Percentiles rank a stretch among this genome's conserved stretches.
Conservation (phyloP, 2,113 vertebrate genomes). For the Oncorhynchus nerka region DNA sequence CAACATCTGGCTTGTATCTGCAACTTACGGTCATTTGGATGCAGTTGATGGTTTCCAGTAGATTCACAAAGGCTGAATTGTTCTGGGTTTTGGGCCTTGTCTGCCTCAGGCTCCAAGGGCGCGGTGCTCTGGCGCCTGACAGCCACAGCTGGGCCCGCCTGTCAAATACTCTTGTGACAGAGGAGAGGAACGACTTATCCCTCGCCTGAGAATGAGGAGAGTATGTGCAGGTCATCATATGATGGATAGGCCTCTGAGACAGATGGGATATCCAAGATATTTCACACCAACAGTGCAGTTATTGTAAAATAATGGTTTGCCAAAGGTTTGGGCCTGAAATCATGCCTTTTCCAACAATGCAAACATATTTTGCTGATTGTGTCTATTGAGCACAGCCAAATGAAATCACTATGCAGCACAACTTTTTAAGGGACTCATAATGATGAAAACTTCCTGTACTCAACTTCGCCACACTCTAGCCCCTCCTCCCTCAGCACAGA, state of each 20-base stretch:
- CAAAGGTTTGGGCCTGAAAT: conserved; percentile 33
- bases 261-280: conserved; percentile 21
- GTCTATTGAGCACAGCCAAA: conserved; percentile 10
- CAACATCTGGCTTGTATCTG: conserved; percentile 84
- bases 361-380: conserved; percentile 28
- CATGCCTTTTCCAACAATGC: conserved; percentile 31
- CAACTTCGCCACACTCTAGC: conserved; percentile 54
- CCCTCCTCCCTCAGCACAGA: conserved; percentile 74
- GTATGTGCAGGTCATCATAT: conserved; percentile 38
- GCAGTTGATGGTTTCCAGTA: conserved; percentile 79
- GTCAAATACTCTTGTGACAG: conserved; percentile 68
- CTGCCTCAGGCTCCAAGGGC: conserved; percentile 64
- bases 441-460: conserved; percentile 50
- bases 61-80: conserved; percentile 81
- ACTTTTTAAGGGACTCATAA: conserved; percentile 32
- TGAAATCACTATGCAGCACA: conserved; percentile 43
- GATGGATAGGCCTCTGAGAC: conserved; percentile 44
- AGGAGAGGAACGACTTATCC: conserved; percentile 46
- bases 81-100: conserved; percentile 73
- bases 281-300: conserved; percentile 29
- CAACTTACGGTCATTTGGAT: conserved; percentile 80
- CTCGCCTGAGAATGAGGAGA: conserved; percentile 31
- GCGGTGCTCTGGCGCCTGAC: conserved; percentile 75
- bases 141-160: conserved; percentile 78
- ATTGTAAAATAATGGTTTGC: no score